These are phyloP conservation scores for Eupithecia insigniata DNA, from an alignment of 2,888 invertebrate species.

Conservation along the genomic window DNA sequence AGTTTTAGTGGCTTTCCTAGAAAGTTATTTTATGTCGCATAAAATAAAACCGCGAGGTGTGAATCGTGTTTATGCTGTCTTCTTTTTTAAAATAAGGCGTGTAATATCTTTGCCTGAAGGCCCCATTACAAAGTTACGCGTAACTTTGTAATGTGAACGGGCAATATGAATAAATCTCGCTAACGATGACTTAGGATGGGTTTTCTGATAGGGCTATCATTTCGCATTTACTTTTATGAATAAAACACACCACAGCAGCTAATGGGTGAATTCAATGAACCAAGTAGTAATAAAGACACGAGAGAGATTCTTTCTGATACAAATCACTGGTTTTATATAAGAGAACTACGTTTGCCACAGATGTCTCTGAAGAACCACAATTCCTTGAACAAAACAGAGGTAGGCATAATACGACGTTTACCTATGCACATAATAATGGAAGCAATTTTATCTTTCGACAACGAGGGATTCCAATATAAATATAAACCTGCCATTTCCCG, in stretches of 20 bases:
- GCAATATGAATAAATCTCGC: not conserved
- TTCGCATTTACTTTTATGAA: not conserved
- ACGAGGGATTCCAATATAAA: not conserved
- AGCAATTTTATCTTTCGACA: not conserved
- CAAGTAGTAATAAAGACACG: not conserved
- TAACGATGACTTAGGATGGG: not conserved
- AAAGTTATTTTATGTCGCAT: conserved; percentile 4
- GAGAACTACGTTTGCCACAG: not conserved
- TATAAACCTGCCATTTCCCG: not conserved
- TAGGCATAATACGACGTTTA: not conserved
- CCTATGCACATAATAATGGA: no score
- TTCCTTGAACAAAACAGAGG: not conserved
- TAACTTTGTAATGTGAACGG: not conserved
- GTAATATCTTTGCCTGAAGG: conserved; percentile 6
- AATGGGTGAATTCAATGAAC: not conserved
- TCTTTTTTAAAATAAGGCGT: conserved; percentile 6
- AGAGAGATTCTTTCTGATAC: not conserved
- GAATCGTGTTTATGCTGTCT: not conserved
- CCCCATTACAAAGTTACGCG: no score
- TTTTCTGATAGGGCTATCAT: not conserved
- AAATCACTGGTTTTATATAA: not conserved
- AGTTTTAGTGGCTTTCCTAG: not conserved
- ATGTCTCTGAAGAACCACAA: not conserved
- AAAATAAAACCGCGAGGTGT: not conserved
- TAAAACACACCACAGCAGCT: not conserved